These are phyloP conservation scores for Ecliptopera silaceata DNA, from an alignment of 2,888 invertebrate species.

Conservation along the genomic window DNA sequence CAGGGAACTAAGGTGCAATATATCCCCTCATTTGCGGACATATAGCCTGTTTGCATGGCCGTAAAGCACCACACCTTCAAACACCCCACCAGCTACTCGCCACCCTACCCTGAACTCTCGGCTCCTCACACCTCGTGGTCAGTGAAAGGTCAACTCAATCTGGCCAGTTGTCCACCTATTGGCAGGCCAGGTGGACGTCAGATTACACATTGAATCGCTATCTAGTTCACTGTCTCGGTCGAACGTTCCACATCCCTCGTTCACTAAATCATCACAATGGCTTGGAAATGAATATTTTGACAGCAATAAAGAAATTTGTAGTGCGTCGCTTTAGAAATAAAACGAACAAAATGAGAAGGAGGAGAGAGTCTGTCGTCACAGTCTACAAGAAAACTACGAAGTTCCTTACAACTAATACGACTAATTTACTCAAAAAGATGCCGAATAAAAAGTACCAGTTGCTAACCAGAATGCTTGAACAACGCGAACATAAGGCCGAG, in stretches of 20 bases:
- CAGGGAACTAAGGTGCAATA: constrained; percentile 71
- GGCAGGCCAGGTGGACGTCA: constrained; percentile 56
- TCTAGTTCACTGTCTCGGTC: constrained; percentile 63
- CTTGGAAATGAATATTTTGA: constrained; percentile 40
- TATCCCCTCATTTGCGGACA: constrained; percentile 70
- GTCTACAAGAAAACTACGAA: constrained; percentile 75
- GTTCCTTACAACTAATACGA: constrained; percentile 66
- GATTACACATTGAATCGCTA: constrained; percentile 61
- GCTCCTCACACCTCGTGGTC: constrained; percentile 28
- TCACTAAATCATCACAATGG: constrained; percentile 30
- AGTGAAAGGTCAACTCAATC: constrained; percentile 42
- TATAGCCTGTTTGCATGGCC: constrained; percentile 74
- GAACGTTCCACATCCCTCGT: constrained; percentile 43
- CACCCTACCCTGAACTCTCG: constrained; percentile 48
- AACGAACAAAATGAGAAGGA: constrained; percentile 56
- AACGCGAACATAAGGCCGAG: constrained; percentile 40
- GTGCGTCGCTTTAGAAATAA: constrained; percentile 39
- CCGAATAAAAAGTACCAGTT: constrained; percentile 59
- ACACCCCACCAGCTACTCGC: constrained; percentile 52
- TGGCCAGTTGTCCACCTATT: constrained; percentile 62
- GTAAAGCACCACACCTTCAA: constrained; percentile 75
- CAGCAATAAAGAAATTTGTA: constrained; percentile 44
- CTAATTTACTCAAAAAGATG: constrained; percentile 64
- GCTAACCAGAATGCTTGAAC: constrained; percentile 54
- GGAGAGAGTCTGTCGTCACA: constrained; percentile 71